Conservation (phyloP, 2,797 vertebrate genomes). For the Falco concolor region DNA sequence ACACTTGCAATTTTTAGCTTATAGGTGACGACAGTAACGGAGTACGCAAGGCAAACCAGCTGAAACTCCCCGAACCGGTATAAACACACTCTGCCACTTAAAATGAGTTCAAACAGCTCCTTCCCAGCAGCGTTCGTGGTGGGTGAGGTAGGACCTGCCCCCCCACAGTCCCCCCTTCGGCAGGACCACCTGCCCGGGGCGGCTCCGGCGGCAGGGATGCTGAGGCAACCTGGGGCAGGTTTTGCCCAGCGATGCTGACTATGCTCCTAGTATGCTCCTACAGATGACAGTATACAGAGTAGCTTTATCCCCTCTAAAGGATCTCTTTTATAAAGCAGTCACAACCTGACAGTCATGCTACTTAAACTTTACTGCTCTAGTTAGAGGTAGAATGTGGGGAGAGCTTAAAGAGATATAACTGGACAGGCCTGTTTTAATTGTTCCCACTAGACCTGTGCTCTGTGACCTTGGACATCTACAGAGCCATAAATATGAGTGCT, state of each 20-base stretch:
- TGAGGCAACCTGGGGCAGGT: not conserved
- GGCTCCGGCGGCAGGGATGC: not conserved
- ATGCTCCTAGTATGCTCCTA: not conserved
- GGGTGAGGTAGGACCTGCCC: not conserved
- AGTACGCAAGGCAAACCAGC: not conserved
- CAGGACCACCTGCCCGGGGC: not conserved
- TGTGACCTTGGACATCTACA: conserved; percentile 37
- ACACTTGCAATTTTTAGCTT: not conserved
- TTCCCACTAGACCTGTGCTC: conserved; percentile 45
- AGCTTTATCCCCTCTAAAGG: not conserved
- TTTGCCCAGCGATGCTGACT: not conserved
- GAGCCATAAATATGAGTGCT: conserved; percentile 57
- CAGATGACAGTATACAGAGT: not conserved
- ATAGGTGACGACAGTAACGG: not conserved
- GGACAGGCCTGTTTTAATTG: conserved; percentile 61
- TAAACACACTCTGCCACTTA: not conserved
- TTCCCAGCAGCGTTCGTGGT: not conserved
- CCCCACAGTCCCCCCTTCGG: not conserved
- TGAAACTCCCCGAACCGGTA: not conserved
- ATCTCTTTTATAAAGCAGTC: conserved; percentile 1
- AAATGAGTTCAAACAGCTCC: not conserved
- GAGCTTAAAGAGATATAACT: conserved; percentile 42
- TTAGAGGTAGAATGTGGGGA: conserved; percentile 34
- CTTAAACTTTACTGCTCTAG: conserved; percentile 51
- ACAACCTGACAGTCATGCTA: conserved; percentile 45